These are phyloP conservation scores for Drosophila hamatofila DNA, from an alignment of 2,888 invertebrate genomes.

Conservation along the genomic window DNA sequence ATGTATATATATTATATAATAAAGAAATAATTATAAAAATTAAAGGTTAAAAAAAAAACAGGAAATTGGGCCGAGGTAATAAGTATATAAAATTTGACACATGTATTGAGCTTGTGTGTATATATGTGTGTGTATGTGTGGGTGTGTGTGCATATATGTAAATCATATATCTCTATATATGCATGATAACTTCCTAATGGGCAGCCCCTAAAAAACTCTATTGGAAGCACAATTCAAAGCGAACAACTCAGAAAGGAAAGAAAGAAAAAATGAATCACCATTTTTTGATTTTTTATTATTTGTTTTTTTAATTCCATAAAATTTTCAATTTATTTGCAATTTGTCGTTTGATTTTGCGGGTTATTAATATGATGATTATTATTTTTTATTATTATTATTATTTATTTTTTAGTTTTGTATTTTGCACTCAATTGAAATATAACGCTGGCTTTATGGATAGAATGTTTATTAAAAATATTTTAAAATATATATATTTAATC, in stretches of 20 bases:
- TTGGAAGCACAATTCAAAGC: slow-evolving; percentile 84
- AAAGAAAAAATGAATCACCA: slow-evolving; percentile 68
- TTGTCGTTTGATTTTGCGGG: slow-evolving; percentile 49
- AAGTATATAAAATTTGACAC: slow-evolving; percentile 72
- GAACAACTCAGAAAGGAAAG: slow-evolving; percentile 65
- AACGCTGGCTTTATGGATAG: slow-evolving; percentile 68
- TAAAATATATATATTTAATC: slow-evolving; percentile 66
- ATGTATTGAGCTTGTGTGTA: slow-evolving; percentile 9
- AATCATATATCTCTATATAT: slow-evolving; percentile 24
- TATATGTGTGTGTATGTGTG: slow-evolving; percentile 19
- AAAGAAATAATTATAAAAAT: slow-evolving; percentile 51
- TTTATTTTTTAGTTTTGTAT: slow-evolving; percentile 26
- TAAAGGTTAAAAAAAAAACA: slow-evolving; percentile 67
- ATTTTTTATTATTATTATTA: slow-evolving; percentile 35
- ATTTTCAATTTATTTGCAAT: slow-evolving; percentile 62
- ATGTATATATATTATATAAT: slow-evolving; percentile 24
- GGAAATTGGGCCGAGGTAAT: slow-evolving; percentile 84
- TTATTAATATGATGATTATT: slow-evolving; percentile 43
- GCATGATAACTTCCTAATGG: slow-evolving; percentile 51
- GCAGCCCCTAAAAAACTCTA: slow-evolving; percentile 68
- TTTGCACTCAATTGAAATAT: slow-evolving; percentile 54
- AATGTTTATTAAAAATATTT: slow-evolving; percentile 73
- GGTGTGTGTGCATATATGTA: slow-evolving; percentile 20
- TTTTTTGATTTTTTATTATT: slow-evolving; percentile 48
- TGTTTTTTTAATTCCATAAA: slow-evolving; percentile 56